These are phyloP conservation scores for Plagiodera versicolora DNA, from an alignment of 2,888 invertebrate genomes.

Conservation along the genomic window DNA sequence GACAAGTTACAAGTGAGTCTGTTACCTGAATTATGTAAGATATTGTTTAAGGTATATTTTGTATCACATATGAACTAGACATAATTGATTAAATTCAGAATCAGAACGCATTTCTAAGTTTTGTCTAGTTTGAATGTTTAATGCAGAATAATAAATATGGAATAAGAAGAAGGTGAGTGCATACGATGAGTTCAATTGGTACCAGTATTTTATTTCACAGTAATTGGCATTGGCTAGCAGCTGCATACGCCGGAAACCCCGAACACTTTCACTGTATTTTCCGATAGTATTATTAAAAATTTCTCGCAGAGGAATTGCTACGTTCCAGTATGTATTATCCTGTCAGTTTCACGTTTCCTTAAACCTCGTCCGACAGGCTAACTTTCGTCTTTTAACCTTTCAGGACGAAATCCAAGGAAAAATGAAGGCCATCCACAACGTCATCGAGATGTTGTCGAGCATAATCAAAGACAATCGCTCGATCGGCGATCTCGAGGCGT, in stretches of 20 bases:
- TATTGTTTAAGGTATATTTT: no score
- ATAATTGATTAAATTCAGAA: no score
- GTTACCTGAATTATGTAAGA: not conserved
- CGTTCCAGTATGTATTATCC: constrained; percentile 45
- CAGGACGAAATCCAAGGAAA: constrained; percentile 79
- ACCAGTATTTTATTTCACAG: constrained; percentile 50
- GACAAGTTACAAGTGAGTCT: constrained; percentile 76
- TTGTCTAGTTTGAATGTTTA: no score
- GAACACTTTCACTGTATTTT: constrained; percentile 22
- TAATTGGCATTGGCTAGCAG: constrained; percentile 27
- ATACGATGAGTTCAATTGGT: constrained; percentile 38
- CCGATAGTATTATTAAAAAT: constrained; percentile 31
- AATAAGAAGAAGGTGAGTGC: no score
- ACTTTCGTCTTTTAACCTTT: no score
- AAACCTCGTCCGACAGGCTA: no score
- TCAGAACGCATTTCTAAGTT: no score
- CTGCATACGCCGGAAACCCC: constrained; percentile 5
- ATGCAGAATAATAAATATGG: no score
- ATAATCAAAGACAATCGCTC: constrained; percentile 75
- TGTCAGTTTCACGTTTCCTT: not conserved
- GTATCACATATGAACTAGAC: constrained; percentile 9
- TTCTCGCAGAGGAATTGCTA: constrained; percentile 21
- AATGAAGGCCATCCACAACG: constrained; percentile 81
- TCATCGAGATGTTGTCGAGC: constrained; percentile 84
- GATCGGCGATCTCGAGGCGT: constrained; percentile 52